Conservation (phyloP, 1,140 invertebrate species). For the Condylostylus longicornis region DNA sequence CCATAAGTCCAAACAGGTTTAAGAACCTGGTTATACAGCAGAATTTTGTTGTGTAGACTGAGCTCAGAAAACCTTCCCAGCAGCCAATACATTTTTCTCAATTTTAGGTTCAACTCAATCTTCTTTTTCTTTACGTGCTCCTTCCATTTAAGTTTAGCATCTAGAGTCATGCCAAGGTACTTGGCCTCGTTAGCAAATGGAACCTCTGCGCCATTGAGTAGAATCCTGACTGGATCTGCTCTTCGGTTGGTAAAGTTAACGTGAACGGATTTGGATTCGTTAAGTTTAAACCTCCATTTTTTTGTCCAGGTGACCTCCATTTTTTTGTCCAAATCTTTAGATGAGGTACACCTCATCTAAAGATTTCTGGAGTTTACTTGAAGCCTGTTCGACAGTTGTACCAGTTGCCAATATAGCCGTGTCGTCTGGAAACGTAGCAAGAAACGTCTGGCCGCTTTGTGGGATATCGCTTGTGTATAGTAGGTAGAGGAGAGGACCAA, state of each 20-base stretch:
- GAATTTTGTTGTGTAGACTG: conserved; percentile 17
- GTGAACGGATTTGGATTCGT: conserved; percentile 16
- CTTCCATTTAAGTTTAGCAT: conserved; percentile 14
- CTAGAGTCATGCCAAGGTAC: conserved; percentile 18
- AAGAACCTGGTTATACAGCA: conserved; percentile 18
- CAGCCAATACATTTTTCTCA: conserved; percentile 12
- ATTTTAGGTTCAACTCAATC: conserved; percentile 4
- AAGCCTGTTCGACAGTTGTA: conserved; percentile 4
- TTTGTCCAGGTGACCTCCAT: conserved; percentile 11
- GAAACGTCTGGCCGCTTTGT: not conserved
- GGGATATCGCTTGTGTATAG: conserved; percentile 13
- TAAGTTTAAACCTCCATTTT: conserved; percentile 18
- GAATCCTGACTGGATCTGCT: not conserved
- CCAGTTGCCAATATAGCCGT: conserved; percentile 9
- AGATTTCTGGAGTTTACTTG: conserved; percentile 9
- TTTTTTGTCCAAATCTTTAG: too few relatives aligned
- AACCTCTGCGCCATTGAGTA: too few relatives aligned
- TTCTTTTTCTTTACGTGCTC: conserved; percentile 11
- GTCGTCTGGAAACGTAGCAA: conserved; percentile 17
- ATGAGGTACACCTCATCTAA: conserved; percentile 6
- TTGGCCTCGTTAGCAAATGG: too few relatives aligned
- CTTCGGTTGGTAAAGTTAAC: conserved; percentile 11
- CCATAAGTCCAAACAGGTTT: conserved; percentile 25
- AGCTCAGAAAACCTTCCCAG: conserved; percentile 12
- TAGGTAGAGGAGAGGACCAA: conserved; percentile 11